These are phyloP conservation scores for Puntigrus tetrazona DNA, from an alignment of 2,113 vertebrate genomes.

Conservation along the genomic window DNA sequence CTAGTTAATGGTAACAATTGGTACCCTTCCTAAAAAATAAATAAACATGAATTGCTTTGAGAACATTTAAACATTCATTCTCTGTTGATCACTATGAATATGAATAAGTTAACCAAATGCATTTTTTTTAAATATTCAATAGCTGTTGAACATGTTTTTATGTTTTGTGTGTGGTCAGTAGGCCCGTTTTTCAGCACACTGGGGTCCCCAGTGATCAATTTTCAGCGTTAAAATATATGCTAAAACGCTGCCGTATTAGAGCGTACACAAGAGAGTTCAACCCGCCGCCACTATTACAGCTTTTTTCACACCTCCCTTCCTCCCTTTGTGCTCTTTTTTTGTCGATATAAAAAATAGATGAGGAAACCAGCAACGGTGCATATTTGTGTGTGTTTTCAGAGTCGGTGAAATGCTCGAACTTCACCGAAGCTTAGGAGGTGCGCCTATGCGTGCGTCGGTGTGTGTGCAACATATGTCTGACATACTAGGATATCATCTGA, in stretches of 20 bases:
- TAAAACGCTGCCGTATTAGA: background rate
- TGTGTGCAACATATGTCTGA: background rate
- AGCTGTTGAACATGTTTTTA: background rate
- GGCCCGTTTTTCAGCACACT: background rate
- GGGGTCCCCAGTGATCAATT: slow-evolving; percentile 13
- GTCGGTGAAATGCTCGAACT: background rate
- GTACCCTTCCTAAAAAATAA: background rate
- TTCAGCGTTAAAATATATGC: slow-evolving; percentile 14
- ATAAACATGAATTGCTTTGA: background rate
- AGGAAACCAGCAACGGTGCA: background rate
- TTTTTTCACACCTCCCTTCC: slow-evolving; percentile 52
- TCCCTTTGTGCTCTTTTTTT: background rate
- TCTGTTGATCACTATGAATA: background rate
- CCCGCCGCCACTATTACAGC: slow-evolving; percentile 58
- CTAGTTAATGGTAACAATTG: no score
- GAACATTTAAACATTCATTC: background rate
- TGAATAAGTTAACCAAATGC: background rate
- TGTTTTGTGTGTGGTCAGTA: background rate
- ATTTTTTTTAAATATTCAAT: background rate
- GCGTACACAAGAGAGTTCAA: slow-evolving; percentile 20
- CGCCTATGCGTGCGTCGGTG: background rate
- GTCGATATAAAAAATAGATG: slow-evolving; percentile 27
- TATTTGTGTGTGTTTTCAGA: background rate
- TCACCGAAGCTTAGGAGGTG: background rate
- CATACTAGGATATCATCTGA: background rate